A percentile compares a stretch with the other conserved stretches of the same genome.
These are phyloP conservation scores for Dipus sagitta DNA, from an alignment of 2,797 vertebrate genomes.

Conservation along the genomic window DNA sequence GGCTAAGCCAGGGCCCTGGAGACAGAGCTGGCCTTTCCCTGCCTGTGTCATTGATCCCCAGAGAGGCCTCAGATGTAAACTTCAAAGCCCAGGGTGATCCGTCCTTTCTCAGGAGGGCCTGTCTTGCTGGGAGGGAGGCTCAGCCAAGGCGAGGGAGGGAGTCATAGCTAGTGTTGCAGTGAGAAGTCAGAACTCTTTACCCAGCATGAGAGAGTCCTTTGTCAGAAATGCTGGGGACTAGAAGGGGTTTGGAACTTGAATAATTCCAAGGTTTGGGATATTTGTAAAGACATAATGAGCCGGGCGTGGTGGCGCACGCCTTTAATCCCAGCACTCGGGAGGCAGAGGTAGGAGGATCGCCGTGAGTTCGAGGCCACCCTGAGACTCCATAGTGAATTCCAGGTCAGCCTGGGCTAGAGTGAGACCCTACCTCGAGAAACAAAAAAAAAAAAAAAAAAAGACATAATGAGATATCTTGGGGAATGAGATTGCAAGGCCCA, in stretches of 20 bases:
- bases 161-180: too few relatives aligned
- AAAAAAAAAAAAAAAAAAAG: too few relatives aligned
- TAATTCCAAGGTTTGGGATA: neutral
- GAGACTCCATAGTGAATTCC: too few relatives aligned
- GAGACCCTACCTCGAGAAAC: too few relatives aligned
- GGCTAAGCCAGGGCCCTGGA: constrained; percentile 43
- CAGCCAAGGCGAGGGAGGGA: neutral
- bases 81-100: constrained; percentile 42
- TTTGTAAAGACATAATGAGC: neutral
- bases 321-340: too few relatives aligned
- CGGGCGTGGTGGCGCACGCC: too few relatives aligned
- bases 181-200: neutral
- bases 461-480: neutral
- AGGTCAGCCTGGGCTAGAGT: too few relatives aligned
- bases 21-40: constrained; percentile 68
- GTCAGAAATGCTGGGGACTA: neutral
- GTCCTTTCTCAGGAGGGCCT: neutral
- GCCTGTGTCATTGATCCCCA: neutral
- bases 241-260: neutral
- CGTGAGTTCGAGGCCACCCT: too few relatives aligned
- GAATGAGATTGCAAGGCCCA: neutral
- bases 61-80: constrained; percentile 22
- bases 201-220: too few relatives aligned
- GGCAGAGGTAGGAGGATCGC: too few relatives aligned
- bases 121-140: neutral